phyloP scores from a whole-genome alignment of 2,113 vertebrate species.

The Scopus umbretta region DNA sequence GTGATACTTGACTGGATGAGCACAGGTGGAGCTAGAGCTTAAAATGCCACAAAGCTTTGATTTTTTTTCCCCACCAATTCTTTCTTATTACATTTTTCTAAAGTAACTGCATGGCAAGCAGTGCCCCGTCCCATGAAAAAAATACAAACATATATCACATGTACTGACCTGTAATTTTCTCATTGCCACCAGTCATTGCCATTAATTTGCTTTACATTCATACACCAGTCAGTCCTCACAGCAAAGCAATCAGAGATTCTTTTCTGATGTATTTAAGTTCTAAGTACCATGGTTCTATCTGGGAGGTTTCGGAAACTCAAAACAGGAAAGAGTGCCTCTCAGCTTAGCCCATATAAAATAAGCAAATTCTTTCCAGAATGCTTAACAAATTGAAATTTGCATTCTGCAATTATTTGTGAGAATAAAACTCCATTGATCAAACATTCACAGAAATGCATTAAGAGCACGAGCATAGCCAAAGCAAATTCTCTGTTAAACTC shows the following conservation, averaged over 20 bases:
- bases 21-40: not conserved
- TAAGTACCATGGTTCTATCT: not conserved
- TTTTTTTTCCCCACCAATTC: not conserved
- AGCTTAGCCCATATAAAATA: not conserved
- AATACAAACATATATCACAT: not conserved
- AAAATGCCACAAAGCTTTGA: not conserved
- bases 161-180: not conserved
- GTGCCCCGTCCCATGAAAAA: not conserved
- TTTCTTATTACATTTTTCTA: not conserved
- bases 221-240: not conserved
- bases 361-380: not conserved
- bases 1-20: not conserved
- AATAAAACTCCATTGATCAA: conserved; percentile 21
- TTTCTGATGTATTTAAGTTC: not conserved
- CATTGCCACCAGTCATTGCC: not conserved
- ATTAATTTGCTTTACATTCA: conserved; percentile 5
- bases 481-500: conserved; percentile 15
- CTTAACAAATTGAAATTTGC: not conserved
- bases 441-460: not conserved
- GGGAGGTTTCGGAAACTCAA: not conserved
- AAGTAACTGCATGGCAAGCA: not conserved
- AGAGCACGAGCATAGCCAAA: not conserved
- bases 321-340: not conserved
- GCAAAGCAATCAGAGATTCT: not conserved
- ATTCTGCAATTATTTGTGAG: conserved; percentile 15